Conservation (phyloP, 2,797 vertebrate genomes). For the Coluber constrictor region DNA sequence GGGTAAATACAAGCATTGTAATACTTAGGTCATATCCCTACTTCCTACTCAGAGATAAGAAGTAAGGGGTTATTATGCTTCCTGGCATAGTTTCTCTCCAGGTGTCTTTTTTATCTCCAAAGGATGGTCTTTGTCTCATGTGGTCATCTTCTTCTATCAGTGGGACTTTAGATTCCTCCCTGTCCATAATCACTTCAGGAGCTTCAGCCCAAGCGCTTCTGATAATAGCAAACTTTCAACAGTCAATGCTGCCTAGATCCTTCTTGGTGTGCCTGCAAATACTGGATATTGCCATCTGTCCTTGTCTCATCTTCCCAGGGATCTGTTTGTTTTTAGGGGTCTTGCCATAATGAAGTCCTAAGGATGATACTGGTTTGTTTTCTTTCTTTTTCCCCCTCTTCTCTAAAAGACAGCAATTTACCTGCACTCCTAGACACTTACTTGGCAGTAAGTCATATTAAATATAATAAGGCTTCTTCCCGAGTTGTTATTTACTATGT, state of each 20-base stretch:
- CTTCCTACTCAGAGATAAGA: neutral
- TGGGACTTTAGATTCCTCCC: neutral
- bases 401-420: neutral
- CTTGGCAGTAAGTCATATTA: neutral
- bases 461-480: neutral
- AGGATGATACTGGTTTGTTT: neutral
- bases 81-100: neutral
- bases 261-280: neutral
- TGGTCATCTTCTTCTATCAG: neutral
- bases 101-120: neutral
- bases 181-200: neutral
- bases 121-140: neutral
- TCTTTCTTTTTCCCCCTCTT: neutral
- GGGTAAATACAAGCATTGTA: neutral
- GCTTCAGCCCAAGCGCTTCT: neutral
- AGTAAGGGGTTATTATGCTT: neutral
- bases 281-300: neutral
- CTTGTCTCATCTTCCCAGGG: neutral
- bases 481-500: neutral
- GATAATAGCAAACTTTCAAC: neutral
- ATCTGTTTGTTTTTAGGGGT: neutral
- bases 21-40: neutral
- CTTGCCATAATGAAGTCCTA: neutral
- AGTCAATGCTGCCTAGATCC: neutral
- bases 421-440: neutral